phyloP scores from a whole-genome alignment of 2,113 vertebrate species.

The Halichoerus grypus region DNA sequence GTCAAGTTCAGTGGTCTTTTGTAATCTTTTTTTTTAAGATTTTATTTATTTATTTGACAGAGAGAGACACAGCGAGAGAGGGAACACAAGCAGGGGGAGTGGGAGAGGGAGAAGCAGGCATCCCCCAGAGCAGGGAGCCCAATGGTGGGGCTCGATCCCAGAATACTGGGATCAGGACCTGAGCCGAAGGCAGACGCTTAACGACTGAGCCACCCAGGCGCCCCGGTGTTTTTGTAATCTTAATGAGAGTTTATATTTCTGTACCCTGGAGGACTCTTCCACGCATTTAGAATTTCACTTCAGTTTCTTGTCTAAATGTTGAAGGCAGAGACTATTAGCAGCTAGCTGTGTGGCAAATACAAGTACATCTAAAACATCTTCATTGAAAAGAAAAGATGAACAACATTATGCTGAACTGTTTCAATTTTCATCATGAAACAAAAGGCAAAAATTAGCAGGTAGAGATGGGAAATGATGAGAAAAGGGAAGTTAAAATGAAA shows the following conservation, averaged over 20 bases:
- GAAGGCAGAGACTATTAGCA: background rate
- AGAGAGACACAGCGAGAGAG: too few relatives aligned
- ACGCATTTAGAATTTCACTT: slow-evolving; percentile 53
- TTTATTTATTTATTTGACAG: too few relatives aligned
- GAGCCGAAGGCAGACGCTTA: too few relatives aligned
- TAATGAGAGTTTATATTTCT: slow-evolving; percentile 46
- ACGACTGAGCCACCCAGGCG: too few relatives aligned
- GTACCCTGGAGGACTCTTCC: slow-evolving; percentile 10
- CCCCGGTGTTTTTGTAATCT: background rate
- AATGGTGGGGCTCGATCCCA: too few relatives aligned
- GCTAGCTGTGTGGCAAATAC: background rate
- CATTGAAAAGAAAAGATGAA: slow-evolving; percentile 51
- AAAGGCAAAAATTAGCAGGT: slow-evolving; percentile 31
- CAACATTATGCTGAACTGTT: background rate
- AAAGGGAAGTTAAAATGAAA: background rate
- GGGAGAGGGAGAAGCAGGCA: too few relatives aligned
- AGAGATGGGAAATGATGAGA: background rate
- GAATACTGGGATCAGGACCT: too few relatives aligned
- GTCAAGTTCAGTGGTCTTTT: background rate
- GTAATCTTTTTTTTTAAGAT: too few relatives aligned
- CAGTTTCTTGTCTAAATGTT: slow-evolving; percentile 47
- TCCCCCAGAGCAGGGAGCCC: too few relatives aligned
- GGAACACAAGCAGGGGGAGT: too few relatives aligned
- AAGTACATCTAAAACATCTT: slow-evolving; percentile 18
- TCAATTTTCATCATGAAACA: slow-evolving; percentile 19